Evolutionary conservation across 2,888 invertebrate genomes (phyloP), one percentile per base, ranked within the genome.

Genomic region (Margaritifera margaritifera): DNA sequence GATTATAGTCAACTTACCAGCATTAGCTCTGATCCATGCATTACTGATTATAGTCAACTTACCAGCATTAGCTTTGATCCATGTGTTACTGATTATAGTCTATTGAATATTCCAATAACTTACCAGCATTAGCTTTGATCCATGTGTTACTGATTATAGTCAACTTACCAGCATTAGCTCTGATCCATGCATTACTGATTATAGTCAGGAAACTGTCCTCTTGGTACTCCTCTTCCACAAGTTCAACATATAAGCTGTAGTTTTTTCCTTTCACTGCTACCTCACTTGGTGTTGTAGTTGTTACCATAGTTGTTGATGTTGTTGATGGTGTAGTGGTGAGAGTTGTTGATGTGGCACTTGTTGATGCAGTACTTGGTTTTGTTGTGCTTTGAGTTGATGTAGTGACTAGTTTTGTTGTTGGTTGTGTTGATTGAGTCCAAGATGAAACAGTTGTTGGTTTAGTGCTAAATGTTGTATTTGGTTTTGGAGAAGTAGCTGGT

Each of bases 181-280:
- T 42, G 42, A 42, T 42, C 42, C 42, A 42, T 15, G 42, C 42
- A 42, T 15, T 42, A 42, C 42, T 42, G 2, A 42, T 42, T 42
- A 42, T 42, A 42, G 42, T 15, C 42, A 42, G 42, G 42, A 42
- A 42, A 15, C 57, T 61, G 27, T 60, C 57, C 11, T 62, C 56
- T 5, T 66, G 52, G 52, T 72, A 77, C 31, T 80, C 79, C 22
- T 75, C 71, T 5, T 72, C 68, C 6, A 80, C 78, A 55, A 79
- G 55, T 53, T 75, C 72, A 42, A 80, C 27, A 53, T 66, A 70
- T 6, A 69, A 50, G 15, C 60, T 65, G 59, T 67, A 77, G 31
- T 57, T 55, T 31, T 64, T 51, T 27, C 42, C 42, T 15, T 15
- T 42, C 42, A 15, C 42, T 42, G 25, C 51, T 31, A 20, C 42